Percentiles rank a stretch among this genome's conserved stretches.
Evolutionary conservation across 2,113 vertebrate genomes (phyloP).

Genomic region (Pteronura brasiliensis): DNA sequence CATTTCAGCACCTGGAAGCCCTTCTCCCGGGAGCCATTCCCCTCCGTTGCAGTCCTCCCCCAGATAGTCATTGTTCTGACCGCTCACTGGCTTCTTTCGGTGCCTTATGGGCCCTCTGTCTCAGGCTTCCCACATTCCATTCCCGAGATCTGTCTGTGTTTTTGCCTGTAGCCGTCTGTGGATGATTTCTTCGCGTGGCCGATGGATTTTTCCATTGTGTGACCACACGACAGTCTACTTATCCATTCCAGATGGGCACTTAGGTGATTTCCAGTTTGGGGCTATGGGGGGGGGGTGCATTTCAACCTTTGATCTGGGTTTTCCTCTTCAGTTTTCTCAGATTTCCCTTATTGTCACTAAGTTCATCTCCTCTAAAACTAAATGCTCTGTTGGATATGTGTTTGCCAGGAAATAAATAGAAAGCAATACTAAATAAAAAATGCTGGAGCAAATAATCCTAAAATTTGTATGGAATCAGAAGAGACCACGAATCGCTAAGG

Average conservation of each 20-base stretch:
- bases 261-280: not conserved
- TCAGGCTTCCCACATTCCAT: not conserved
- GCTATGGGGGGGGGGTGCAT: not conserved
- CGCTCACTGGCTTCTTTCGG: not conserved
- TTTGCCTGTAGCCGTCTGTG: not conserved
- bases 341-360: not conserved
- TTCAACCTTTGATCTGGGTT: not conserved
- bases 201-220: not conserved
- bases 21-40: not conserved
- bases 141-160: not conserved
- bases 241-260: not conserved
- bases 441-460: too few species aligned
- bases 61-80: not conserved
- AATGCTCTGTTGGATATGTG: not conserved
- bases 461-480: too few species aligned
- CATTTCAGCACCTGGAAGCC: not conserved
- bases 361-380: not conserved
- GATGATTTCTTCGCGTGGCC: not conserved
- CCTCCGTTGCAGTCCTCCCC: not conserved
- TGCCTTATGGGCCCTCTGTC: not conserved
- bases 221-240: not conserved
- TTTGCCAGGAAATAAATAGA: not conserved
- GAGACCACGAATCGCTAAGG: too few species aligned
- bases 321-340: not conserved
- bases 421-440: slow-evolving; percentile 7